These are phyloP conservation scores for Trialeurodes vaporariorum DNA, from an alignment of 1,140 invertebrate species.

Conservation along the genomic window DNA sequence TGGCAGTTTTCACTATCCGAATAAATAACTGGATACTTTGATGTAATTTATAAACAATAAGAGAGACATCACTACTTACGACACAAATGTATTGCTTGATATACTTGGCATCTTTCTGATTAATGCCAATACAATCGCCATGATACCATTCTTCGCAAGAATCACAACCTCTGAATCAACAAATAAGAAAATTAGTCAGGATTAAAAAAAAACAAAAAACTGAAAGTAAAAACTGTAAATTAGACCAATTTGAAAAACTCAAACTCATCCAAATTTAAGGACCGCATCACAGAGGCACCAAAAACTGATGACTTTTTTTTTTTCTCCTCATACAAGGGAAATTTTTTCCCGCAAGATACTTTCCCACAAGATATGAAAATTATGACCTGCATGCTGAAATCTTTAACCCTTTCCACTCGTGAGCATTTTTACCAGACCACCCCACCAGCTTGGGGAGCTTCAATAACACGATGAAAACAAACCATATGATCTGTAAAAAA, in stretches of 20 bases:
- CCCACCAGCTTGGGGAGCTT: no score
- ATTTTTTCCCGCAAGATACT: no score
- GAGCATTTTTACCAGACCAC: no score
- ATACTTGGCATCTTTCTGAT: constrained; percentile 79
- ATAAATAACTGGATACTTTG: no score
- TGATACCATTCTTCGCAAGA: constrained; percentile 98
- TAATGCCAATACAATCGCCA: constrained; percentile 92
- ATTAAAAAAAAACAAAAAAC: neutral
- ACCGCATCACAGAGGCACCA: neutral
- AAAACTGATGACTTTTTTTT: neutral
- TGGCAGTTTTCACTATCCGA: no score
- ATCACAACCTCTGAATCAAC: constrained; percentile 69
- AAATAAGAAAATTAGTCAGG: constrained; percentile 18
- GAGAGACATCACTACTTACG: no score
- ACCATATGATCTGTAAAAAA: no score
- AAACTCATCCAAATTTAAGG: neutral
- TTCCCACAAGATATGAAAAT: no score
- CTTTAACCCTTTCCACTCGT: neutral
- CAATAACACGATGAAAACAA: no score
- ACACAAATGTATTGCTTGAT: constrained; percentile 89
- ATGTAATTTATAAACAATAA: no score
- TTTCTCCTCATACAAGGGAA: no score
- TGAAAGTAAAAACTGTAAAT: neutral
- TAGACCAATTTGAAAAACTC: neutral
- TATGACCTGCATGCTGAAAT: neutral